phyloP scores from a whole-genome alignment of 2,888 invertebrate genomes.

The Phyllotreta striolata region DNA sequence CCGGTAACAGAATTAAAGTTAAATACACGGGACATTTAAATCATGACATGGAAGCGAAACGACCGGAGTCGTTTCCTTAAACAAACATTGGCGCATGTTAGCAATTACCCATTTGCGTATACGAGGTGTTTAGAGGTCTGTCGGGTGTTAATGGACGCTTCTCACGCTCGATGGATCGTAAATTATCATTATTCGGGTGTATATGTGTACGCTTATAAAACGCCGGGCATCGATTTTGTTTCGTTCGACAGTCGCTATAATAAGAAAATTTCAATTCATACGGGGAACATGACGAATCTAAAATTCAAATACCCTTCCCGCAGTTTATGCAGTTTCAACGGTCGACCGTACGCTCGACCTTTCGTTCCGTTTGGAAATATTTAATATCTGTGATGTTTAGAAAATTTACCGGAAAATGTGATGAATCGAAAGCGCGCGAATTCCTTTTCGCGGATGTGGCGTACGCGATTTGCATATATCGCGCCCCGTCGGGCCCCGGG shows the following conservation, averaged over 20 bases:
- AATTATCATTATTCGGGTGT: conserved; percentile 48
- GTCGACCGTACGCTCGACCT: no score
- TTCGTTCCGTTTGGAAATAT: conserved; percentile 43
- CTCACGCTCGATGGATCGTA: conserved; percentile 53
- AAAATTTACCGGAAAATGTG: conserved; percentile 46
- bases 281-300: no score
- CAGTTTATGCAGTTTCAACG: no score
- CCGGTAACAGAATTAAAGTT: conserved; percentile 12
- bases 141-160: conserved; percentile 50
- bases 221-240: no score
- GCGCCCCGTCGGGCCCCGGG: no score
- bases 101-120: conserved; percentile 57
- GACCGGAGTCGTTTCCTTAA: conserved; percentile 52
- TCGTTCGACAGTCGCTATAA: no score
- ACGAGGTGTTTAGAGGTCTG: conserved; percentile 55
- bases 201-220: no score
- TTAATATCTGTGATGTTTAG: conserved; percentile 48
- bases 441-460: conserved; percentile 42
- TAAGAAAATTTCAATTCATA: no score
- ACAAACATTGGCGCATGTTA: conserved; percentile 55
- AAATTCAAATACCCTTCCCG: no score
- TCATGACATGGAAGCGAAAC: conserved; percentile 46
- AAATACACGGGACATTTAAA: conserved; percentile 37
- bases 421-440: conserved; percentile 44
- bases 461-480: conserved; percentile 42